Evolutionary conservation across 2,113 vertebrate genomes (phyloP).

Genomic region (Caloenas nicobarica): DNA sequence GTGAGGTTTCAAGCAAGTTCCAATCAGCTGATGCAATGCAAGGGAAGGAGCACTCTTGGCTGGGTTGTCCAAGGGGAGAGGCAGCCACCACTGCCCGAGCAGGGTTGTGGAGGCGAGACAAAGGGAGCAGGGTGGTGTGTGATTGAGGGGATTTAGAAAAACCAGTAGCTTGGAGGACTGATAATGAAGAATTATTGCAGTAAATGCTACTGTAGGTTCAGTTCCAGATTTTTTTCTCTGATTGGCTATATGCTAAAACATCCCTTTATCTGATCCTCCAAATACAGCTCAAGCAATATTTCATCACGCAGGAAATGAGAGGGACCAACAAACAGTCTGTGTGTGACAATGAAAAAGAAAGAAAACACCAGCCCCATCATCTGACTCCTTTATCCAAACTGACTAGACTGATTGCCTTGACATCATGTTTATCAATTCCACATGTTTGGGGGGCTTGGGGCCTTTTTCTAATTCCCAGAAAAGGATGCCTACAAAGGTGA

Average conservation of each 20-base stretch:
- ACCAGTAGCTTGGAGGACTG: background rate
- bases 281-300: background rate
- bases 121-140: background rate
- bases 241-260: background rate
- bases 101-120: background rate
- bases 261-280: background rate
- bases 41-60: background rate
- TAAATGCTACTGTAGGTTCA: background rate
- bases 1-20: background rate
- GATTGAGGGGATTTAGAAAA: background rate
- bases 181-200: background rate
- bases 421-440: slow-evolving; percentile 24
- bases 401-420: slow-evolving; percentile 7
- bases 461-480: slow-evolving; percentile 7
- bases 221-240: background rate
- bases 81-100: background rate
- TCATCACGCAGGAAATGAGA: background rate
- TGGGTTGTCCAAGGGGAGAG: fast-evolving
- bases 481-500: slow-evolving; percentile 23
- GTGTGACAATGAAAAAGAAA: slow-evolving; percentile 25
- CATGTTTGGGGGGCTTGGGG: background rate
- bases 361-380: background rate
- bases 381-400: background rate
- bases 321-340: background rate
- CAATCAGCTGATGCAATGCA: background rate